Conservation (phyloP, 2,888 invertebrate genomes). For the Xanthorhoe designata region DNA sequence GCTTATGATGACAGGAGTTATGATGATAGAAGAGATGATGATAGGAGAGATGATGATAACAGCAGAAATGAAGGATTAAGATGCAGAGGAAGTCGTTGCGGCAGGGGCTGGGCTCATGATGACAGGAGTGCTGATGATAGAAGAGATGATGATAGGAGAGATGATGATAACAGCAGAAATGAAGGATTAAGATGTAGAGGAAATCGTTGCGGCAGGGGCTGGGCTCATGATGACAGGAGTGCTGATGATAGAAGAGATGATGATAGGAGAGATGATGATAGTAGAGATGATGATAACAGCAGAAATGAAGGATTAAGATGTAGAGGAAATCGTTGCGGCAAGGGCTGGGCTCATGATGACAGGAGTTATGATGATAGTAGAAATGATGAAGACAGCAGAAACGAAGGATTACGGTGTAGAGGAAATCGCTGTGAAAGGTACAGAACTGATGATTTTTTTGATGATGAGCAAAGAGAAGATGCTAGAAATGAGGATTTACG, state of each 20-base stretch:
- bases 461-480: not conserved
- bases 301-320: not conserved
- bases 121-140: not conserved
- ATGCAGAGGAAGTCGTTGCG: slow-evolving; percentile 5
- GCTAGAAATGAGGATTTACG: too few relatives aligned
- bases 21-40: not conserved
- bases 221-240: slow-evolving; percentile 14
- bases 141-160: not conserved
- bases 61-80: not conserved
- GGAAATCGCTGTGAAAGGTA: slow-evolving; percentile 4
- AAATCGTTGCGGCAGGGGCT: not conserved
- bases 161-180: not conserved
- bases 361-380: not conserved
- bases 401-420: not conserved
- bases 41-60: too few relatives aligned
- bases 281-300: not conserved
- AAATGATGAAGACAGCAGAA: not conserved
- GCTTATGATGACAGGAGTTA: not conserved
- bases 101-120: slow-evolving; percentile 12
- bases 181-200: slow-evolving; percentile 2
- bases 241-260: not conserved
- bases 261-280: not conserved
- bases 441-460: slow-evolving; percentile 1
- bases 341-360: slow-evolving; percentile 14
- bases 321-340: slow-evolving; percentile 2